A percentile compares a stretch with the other conserved stretches of the same genome.
Evolutionary conservation across 1,140 invertebrate species (phyloP).

Genomic region (Drosophila rufa): DNA sequence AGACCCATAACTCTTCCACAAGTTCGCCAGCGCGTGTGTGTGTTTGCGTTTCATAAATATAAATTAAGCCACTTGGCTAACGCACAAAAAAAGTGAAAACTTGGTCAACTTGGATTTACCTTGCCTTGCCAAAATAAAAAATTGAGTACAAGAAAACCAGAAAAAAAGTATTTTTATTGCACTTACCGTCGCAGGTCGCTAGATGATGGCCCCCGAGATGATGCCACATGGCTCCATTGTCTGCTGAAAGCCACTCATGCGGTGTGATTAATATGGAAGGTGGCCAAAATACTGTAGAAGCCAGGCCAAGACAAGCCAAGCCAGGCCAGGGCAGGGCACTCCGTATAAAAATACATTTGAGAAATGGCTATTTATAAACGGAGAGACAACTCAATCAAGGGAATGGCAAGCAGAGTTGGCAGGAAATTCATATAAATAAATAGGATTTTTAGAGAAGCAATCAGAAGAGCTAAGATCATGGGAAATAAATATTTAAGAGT

Average conservation of each 20-base stretch:
- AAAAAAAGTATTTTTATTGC: slow-evolving; percentile 40
- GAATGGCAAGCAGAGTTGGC: neutral
- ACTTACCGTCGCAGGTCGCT: slow-evolving; percentile 41
- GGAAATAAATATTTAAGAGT: neutral
- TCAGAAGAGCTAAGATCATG: no score
- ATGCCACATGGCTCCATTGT: slow-evolving; percentile 71
- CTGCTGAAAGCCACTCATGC: slow-evolving; percentile 74
- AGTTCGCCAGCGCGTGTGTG: slow-evolving; percentile 58
- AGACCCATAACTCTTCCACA: slow-evolving; percentile 80
- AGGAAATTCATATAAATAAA: neutral
- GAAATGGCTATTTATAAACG: slow-evolving; percentile 39
- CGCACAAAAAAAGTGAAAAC: slow-evolving; percentile 68
- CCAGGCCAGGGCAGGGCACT: neutral
- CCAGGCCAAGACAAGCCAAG: slow-evolving; percentile 6
- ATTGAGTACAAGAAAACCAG: slow-evolving; percentile 17
- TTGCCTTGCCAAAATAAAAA: slow-evolving; percentile 27
- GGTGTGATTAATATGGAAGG: slow-evolving; percentile 78
- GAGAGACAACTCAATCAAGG: slow-evolving; percentile 66
- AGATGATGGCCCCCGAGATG: slow-evolving; percentile 34
- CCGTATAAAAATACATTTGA: slow-evolving; percentile 22
- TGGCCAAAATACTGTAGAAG: slow-evolving; percentile 56
- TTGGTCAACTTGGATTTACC: slow-evolving; percentile 57
- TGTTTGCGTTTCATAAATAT: slow-evolving; percentile 78
- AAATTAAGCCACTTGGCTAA: slow-evolving; percentile 80
- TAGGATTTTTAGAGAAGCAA: neutral